Evolutionary conservation across 1,140 invertebrate genomes (phyloP), one percentile per base, ranked within the genome.

Genomic region (Papilio machaon): DNA sequence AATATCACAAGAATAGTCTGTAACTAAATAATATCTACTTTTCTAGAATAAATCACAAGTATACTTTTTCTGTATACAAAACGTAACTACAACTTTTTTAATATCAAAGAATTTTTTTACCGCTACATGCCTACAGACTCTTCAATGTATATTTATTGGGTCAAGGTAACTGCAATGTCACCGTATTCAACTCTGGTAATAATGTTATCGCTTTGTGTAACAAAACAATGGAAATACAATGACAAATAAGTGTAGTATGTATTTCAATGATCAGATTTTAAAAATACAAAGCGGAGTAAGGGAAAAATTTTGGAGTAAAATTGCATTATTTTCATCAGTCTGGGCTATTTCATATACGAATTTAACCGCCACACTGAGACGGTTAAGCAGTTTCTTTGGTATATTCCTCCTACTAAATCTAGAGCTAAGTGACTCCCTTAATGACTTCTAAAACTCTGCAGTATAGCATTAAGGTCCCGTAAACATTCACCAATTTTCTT

Each of bases 161-260:
- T 70, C 64, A 35, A 70, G 64, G 64, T 70, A 35, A 70, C 11
- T 38, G 64, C 64, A 70, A 70, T 70, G 64, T 70, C 64, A 70
- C 64, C 60, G 60, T 64, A 64, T 64, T 64, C 60, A 64, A 30
- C 10, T 30, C 23, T 64, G 9, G 30, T 30, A 30, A 64, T 64
- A 23, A 64, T 64, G 30, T 64, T 64, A 64, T 64, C 60, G 19
- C 13, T 64, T 64, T 70, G 64, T 70, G 11, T 70, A 38, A 70
- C 30, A 35, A 35, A 67, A 70, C 64, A 70, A 70, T 70, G 30
- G 30, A 70, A 38, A 70, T 23, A 64, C 60, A 35, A 70, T 19
- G 5, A 30, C 30, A 35, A 70, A 70, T 64, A 2, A 70, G 30
- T 35, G 64, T 38, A 30, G 30, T 70, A 70, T 70, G 38, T 43